Conservation (phyloP, 2,113 vertebrate genomes). For the Rhinopithecus roxellana region DNA sequence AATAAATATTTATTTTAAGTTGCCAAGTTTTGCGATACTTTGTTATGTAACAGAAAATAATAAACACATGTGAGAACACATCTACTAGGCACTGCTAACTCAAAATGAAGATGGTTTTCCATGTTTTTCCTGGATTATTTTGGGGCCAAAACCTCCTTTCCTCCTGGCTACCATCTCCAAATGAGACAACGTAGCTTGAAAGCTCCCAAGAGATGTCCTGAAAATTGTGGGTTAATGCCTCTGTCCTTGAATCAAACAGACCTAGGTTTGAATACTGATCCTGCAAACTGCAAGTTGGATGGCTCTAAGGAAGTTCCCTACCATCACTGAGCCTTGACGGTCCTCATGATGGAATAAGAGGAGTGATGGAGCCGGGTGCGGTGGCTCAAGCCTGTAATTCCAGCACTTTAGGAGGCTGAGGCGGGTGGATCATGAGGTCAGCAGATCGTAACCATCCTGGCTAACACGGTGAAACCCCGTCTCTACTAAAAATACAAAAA, state of each 20-base stretch:
- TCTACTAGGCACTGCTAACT: neutral
- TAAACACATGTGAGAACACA: neutral
- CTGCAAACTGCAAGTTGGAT: neutral
- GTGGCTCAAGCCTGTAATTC: too few species aligned
- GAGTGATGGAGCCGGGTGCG: accelerated
- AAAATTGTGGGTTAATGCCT: neutral
- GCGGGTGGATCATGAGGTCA: too few species aligned
- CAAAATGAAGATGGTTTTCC: neutral
- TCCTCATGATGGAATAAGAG: neutral
- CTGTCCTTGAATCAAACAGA: neutral
- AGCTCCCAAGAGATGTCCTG: neutral
- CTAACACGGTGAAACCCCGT: too few species aligned
- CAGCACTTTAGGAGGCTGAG: too few species aligned
- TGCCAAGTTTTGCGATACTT: neutral
- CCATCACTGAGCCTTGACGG: too few species aligned
- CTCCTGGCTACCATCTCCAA: neutral
- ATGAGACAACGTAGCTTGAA: neutral
- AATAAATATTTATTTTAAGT: neutral
- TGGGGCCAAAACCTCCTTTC: neutral
- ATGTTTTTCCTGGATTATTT: neutral
- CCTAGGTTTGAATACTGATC: neutral
- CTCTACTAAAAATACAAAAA: too few species aligned
- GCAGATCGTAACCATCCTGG: too few species aligned
- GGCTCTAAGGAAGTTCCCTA: neutral
- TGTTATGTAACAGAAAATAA: neutral